Conservation (phyloP, 2,888 invertebrate genomes). For the Cantharis nigra region DNA sequence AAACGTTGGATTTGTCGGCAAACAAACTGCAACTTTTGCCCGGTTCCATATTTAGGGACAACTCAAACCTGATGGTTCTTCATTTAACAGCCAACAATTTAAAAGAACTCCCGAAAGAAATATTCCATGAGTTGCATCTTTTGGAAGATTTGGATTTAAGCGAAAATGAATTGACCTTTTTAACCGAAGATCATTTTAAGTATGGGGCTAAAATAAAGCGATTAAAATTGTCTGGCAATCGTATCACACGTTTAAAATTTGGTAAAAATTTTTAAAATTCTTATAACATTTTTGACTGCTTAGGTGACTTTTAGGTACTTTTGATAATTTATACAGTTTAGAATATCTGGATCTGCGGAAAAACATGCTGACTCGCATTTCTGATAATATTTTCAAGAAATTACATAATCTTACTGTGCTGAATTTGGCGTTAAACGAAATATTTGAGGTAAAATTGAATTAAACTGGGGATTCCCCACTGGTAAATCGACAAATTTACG, state of each 20-base stretch:
- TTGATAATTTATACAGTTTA: conserved; percentile 59
- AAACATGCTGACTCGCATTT: conserved; percentile 60
- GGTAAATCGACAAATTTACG: no score
- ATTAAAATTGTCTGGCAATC: conserved; percentile 72
- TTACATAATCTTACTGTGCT: conserved; percentile 59
- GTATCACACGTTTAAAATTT: conserved; percentile 63
- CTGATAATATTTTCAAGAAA: conserved; percentile 57
- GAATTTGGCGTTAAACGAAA: conserved; percentile 62
- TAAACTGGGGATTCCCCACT: no score
- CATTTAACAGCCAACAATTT: conserved; percentile 71
- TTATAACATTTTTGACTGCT: background rate
- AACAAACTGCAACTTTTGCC: conserved; percentile 66
- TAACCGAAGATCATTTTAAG: conserved; percentile 63
- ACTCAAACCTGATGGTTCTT: conserved; percentile 63
- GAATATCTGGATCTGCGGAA: conserved; percentile 62
- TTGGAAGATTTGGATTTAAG: conserved; percentile 73
- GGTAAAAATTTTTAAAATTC: conserved; percentile 42
- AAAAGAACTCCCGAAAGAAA: conserved; percentile 60
- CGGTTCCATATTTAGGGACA: conserved; percentile 62
- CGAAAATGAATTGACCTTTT: conserved; percentile 65
- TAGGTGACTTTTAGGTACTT: conserved; percentile 55
- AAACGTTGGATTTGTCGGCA: conserved; percentile 70
- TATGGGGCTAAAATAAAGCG: conserved; percentile 63
- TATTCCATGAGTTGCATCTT: conserved; percentile 62
- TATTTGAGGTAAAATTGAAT: conserved; percentile 51